These are phyloP conservation scores for Lumbricus terrestris DNA, from an alignment of 2,888 invertebrate genomes.

Conservation along the genomic window DNA sequence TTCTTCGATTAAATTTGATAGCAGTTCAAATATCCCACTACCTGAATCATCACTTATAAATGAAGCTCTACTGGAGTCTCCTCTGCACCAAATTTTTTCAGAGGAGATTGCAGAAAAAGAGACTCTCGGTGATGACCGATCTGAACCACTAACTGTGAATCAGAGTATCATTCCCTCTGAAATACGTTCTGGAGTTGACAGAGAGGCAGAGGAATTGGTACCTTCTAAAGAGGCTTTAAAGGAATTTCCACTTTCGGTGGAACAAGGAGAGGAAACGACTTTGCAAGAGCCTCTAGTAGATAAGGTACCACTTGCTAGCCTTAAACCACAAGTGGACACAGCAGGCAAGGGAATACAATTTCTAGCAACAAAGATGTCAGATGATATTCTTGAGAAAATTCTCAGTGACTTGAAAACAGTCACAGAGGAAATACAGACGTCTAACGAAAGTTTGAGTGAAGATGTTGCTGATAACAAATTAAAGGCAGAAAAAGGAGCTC, in stretches of 20 bases:
- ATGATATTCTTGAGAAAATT: constrained; percentile 4
- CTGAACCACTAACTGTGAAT: background rate
- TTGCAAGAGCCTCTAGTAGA: constrained; percentile 3
- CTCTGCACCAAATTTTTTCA: background rate
- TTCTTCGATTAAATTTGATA: background rate
- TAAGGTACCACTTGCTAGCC: background rate
- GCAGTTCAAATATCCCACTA: background rate
- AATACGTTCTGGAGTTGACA: background rate
- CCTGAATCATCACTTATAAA: background rate
- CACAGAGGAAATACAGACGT: background rate
- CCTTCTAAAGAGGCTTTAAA: background rate
- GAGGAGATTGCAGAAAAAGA: constrained; percentile 17
- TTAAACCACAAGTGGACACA: background rate
- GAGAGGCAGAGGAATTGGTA: background rate
- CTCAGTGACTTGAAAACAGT: background rate
- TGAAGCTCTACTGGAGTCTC: constrained; percentile 11
- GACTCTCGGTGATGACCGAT: background rate
- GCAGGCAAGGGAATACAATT: background rate
- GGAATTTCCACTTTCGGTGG: constrained; percentile 17
- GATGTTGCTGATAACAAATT: background rate
- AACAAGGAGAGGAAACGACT: constrained; percentile 9
- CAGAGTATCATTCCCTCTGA: background rate
- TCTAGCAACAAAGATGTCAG: constrained; percentile 15
- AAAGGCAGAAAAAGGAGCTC: background rate
- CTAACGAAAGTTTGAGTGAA: background rate